phyloP scores from a whole-genome alignment of 2,113 vertebrate genomes.

The Sander lucioperca region DNA sequence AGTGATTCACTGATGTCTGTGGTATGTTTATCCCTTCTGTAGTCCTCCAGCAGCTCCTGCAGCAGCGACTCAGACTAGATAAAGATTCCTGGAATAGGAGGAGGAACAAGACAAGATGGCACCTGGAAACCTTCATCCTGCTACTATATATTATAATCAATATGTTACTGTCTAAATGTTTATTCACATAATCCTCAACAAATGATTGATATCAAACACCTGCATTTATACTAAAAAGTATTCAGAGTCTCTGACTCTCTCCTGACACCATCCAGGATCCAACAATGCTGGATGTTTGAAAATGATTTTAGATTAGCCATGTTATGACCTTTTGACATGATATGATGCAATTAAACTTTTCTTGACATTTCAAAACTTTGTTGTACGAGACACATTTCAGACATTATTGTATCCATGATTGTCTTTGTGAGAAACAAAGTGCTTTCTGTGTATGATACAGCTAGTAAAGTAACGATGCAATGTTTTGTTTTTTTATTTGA shows the following conservation, averaged over 20 bases:
- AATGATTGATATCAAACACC: neutral
- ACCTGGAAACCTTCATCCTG: neutral
- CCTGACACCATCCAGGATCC: neutral
- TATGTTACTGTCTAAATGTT: neutral
- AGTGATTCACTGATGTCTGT: constrained; percentile 1
- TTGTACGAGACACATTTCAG: neutral
- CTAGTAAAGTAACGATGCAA: neutral
- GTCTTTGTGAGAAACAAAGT: neutral
- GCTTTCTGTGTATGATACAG: neutral
- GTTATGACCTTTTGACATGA: neutral
- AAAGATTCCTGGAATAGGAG: neutral
- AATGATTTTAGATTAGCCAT: neutral
- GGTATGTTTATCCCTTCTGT: neutral
- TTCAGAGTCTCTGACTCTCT: neutral
- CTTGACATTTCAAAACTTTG: neutral
- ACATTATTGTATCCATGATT: neutral
- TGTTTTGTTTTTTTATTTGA: neutral
- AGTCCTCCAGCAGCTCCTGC: constrained; percentile 79
- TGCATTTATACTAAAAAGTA: neutral
- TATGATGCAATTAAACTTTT: neutral
- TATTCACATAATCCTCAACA: neutral
- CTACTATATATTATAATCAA: neutral
- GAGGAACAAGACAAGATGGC: neutral
- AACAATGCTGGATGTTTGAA: neutral
- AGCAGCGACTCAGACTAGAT: constrained; percentile 79